A percentile compares a stretch with the other conserved stretches of the same genome.
Conservation (phyloP, 2,113 vertebrate genomes). For the Perca fluviatilis region DNA sequence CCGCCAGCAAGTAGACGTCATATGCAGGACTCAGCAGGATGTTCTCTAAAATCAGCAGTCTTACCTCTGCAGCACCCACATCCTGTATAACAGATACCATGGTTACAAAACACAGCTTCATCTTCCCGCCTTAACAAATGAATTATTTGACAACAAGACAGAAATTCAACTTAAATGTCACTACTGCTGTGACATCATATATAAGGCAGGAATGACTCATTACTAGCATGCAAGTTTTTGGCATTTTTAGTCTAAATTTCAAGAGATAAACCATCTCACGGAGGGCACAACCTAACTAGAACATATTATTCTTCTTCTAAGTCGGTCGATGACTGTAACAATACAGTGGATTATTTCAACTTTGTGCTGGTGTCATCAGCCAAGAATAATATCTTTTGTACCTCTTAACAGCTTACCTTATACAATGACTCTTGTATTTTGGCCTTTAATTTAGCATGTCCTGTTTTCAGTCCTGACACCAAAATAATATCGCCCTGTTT, state of each 20-base stretch:
- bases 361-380: neutral
- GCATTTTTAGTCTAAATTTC: conserved; percentile 18
- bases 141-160: neutral
- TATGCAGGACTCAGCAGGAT: conserved; percentile 92
- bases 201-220: neutral
- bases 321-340: neutral
- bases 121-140: conserved; percentile 37
- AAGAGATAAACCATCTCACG: conserved; percentile 2
- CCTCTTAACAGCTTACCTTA: conserved; percentile 70
- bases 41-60: conserved; percentile 96
- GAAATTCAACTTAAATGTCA: neutral
- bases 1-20: conserved; percentile 92
- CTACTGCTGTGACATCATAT: neutral
- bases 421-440: conserved; percentile 84
- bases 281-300: conserved; percentile 6
- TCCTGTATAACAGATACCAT: conserved; percentile 84
- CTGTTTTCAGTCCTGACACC: conserved; percentile 87
- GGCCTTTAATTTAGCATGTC: conserved; percentile 88
- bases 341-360: conserved; percentile 6
- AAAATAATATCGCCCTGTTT: conserved; percentile 90
- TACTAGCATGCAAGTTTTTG: conserved; percentile 10
- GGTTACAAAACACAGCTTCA: conserved; percentile 48
- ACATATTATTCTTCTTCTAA: neutral
- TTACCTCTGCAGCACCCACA: conserved; percentile 93
- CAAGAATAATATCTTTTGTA: neutral